Evolutionary conservation across 2,113 vertebrate species (phyloP), one percentile per base, ranked within the genome.

Genomic region (Butorides virescens): DNA sequence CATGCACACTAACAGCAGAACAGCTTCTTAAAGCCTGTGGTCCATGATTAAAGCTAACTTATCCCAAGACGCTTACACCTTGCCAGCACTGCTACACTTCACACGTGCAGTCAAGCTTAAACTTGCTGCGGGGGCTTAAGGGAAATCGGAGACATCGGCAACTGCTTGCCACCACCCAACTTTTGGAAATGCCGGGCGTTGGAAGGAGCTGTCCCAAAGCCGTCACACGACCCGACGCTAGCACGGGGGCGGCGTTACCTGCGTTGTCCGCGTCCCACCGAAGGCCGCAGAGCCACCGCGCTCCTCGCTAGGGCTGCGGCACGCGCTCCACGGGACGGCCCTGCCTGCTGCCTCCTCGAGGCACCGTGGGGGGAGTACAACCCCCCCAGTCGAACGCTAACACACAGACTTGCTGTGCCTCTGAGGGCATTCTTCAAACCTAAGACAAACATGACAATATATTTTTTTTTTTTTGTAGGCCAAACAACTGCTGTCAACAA

Each of bases 291-390:
- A 30, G 68, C 36, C 3, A 11, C 50, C 1, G 20, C 15, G 2
- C 56, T 49, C 58, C 20, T 29, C 8, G 56, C 55, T 5, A 29
- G 34, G 42, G 73, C 73, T 36, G 72, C 6, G 4, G 26, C 56
- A 29, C 4, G 1, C 0, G 2, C 7, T 11, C 5, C 10, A 11
- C 36, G 73, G 25, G 73, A 7, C 55, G 19, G n/a, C 17, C 53
- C 25, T 22, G 73, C 73, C 56, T 3, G 9, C 55, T 21, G 29
- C 36, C 22, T 61, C 32, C 13, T 42, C 19, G 9, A 20, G 32
- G 47, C 8, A 12, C 50, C 23, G 2, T 1, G 25, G 2, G 10
- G 14, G 42, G n/a, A 34, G 17, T 4, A 21, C 21, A 49, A 39
- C n/a, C 66, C 34, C 14, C 22, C 26, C 9, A 39, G 18, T 17